phyloP scores from a whole-genome alignment of 2,888 invertebrate species.

The Drosophila mettleri region DNA sequence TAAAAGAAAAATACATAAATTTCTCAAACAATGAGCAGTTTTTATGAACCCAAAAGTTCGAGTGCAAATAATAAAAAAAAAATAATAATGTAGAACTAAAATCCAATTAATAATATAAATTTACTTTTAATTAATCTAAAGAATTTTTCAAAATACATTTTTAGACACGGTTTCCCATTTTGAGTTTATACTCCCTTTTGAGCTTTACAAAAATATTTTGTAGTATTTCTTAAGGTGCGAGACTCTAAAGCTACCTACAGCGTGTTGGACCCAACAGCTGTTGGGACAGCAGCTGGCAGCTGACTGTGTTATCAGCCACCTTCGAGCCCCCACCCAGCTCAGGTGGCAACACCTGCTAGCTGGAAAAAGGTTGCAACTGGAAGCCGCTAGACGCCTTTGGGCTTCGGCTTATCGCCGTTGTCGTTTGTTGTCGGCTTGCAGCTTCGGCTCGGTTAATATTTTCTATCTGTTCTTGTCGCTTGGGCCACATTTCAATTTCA shows the following conservation, averaged over 20 bases:
- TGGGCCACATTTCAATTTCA: constrained; percentile 56
- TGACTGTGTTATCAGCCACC: constrained; percentile 53
- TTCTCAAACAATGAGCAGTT: no score
- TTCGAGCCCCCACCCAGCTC: constrained; percentile 3
- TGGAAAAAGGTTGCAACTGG: constrained; percentile 71
- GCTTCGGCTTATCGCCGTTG: constrained; percentile 9
- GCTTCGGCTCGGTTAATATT: constrained; percentile 31
- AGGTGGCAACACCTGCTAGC: constrained; percentile 25
- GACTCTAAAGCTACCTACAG: neutral
- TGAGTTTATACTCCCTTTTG: neutral
- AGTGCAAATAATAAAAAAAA: no score
- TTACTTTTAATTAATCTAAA: no score
- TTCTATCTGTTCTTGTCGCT: constrained; percentile 57
- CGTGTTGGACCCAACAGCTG: constrained; percentile 54
- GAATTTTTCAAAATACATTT: neutral
- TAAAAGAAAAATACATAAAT: no score
- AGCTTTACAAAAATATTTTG: neutral
- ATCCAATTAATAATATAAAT: no score
- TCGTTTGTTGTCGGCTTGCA: constrained; percentile 16
- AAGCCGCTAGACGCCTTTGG: constrained; percentile 42
- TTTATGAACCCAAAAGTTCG: no score
- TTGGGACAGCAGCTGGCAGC: constrained; percentile 58
- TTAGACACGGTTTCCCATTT: no score
- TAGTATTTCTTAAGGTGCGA: neutral
- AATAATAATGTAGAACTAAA: neutral